phyloP scores from a whole-genome alignment of 2,113 vertebrate species.

The Aegotheles bennettii region DNA sequence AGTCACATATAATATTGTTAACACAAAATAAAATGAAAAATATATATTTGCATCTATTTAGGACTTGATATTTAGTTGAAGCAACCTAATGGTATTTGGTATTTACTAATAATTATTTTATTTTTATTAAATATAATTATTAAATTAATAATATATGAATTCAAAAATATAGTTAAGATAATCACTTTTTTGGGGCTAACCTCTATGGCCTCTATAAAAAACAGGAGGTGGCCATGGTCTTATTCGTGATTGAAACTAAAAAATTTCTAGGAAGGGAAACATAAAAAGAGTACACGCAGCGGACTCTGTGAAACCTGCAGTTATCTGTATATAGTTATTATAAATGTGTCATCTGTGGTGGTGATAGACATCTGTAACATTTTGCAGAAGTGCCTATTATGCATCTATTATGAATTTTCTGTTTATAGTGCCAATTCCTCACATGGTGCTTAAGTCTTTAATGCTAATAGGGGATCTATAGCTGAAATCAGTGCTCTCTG shows the following conservation, averaged over 20 bases:
- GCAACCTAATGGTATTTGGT: neutral
- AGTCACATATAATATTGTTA: neutral
- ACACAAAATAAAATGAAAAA: neutral
- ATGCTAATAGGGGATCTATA: neutral
- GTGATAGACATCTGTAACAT: neutral
- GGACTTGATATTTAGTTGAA: neutral
- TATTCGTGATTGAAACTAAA: neutral
- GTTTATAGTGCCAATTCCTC: neutral
- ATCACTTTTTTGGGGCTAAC: neutral
- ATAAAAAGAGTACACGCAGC: neutral
- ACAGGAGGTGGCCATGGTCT: neutral
- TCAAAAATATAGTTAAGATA: neutral
- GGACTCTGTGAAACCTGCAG: neutral
- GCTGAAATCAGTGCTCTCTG: neutral
- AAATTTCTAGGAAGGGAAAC: neutral
- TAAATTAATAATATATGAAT: too few species aligned
- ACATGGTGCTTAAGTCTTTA: neutral
- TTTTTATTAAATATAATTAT: too few species aligned
- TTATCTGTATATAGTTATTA: neutral
- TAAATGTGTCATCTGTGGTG: neutral
- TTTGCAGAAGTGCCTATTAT: neutral
- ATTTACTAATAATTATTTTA: neutral
- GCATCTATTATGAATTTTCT: neutral
- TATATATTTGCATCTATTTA: neutral
- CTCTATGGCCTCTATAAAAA: neutral